These are phyloP conservation scores for Catharus bicknelli DNA, from an alignment of 2,113 vertebrate species.

Conservation along the genomic window DNA sequence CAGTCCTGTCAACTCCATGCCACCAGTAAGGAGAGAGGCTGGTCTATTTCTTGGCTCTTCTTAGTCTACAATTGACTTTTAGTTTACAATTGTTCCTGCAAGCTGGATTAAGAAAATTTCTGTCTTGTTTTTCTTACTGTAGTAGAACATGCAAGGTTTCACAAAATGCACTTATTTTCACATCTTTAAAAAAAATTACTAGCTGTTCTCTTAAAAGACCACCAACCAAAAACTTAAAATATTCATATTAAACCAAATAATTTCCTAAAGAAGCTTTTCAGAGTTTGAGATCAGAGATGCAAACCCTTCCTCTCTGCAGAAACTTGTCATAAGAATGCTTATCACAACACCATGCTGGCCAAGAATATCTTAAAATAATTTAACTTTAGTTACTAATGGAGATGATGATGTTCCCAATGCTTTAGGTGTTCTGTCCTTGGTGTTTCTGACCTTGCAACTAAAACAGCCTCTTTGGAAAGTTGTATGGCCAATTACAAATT, in stretches of 20 bases:
- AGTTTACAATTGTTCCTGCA: not conserved
- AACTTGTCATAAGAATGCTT: not conserved
- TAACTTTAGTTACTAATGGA: not conserved
- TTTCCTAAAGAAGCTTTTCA: not conserved
- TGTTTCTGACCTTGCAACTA: slow-evolving; percentile 9
- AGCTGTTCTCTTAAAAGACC: not conserved
- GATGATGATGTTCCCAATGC: not conserved
- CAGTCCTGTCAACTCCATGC: not conserved
- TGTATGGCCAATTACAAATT: not conserved
- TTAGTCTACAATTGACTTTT: not conserved
- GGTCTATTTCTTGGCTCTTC: not conserved
- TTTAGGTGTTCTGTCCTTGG: not conserved
- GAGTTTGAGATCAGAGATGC: not conserved
- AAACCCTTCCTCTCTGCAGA: not conserved
- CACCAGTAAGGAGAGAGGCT: not conserved
- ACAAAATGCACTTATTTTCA: not conserved
- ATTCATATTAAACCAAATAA: not conserved
- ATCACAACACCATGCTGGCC: not conserved
- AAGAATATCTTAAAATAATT: slow-evolving; percentile 2
- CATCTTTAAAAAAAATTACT: not conserved
- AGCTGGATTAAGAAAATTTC: not conserved
- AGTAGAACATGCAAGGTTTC: not conserved
- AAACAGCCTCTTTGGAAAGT: not conserved
- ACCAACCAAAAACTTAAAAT: not conserved
- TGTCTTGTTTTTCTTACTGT: not conserved